A percentile compares a stretch with the other conserved stretches of the same genome.
Conservation (phyloP, 2,888 invertebrate genomes). For the Microchrysa polita region DNA sequence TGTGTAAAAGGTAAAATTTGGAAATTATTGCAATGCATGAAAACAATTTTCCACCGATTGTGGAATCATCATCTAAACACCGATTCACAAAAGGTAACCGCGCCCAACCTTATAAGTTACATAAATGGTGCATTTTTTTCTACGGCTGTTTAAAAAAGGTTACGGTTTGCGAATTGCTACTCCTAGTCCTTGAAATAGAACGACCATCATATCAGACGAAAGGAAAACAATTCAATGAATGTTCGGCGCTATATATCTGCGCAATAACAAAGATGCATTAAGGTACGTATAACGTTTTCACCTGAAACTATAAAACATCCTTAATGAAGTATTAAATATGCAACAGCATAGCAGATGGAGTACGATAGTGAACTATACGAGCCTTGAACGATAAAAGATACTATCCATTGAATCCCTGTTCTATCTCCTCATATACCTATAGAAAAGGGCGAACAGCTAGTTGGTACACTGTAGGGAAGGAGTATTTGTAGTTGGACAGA, state of each 20-base stretch:
- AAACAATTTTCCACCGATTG: too few species aligned
- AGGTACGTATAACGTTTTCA: slow-evolving; percentile 34
- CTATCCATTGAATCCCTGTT: background rate
- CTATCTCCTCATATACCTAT: too few species aligned
- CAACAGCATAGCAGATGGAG: slow-evolving; percentile 48
- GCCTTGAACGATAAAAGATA: slow-evolving; percentile 13
- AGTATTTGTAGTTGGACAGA: too few species aligned
- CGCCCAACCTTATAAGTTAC: too few species aligned
- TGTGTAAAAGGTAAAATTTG: too few species aligned
- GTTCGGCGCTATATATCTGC: background rate
- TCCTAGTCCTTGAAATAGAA: background rate
- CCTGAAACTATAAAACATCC: slow-evolving; percentile 51
- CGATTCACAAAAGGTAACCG: too few species aligned
- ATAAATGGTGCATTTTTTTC: too few species aligned
- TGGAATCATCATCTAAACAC: too few species aligned
- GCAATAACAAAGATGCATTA: background rate
- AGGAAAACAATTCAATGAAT: background rate
- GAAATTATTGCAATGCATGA: too few species aligned
- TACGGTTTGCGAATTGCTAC: too few species aligned
- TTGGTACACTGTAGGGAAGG: too few species aligned
- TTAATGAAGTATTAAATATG: slow-evolving; percentile 54
- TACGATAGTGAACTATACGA: slow-evolving; percentile 12
- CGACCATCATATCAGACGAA: background rate
- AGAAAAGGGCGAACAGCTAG: background rate
- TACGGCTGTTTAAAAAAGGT: too few species aligned